Evolutionary conservation across 2,888 invertebrate species (phyloP), one percentile per base, ranked within the genome.

Genomic region (Tubulanus polymorphus): DNA sequence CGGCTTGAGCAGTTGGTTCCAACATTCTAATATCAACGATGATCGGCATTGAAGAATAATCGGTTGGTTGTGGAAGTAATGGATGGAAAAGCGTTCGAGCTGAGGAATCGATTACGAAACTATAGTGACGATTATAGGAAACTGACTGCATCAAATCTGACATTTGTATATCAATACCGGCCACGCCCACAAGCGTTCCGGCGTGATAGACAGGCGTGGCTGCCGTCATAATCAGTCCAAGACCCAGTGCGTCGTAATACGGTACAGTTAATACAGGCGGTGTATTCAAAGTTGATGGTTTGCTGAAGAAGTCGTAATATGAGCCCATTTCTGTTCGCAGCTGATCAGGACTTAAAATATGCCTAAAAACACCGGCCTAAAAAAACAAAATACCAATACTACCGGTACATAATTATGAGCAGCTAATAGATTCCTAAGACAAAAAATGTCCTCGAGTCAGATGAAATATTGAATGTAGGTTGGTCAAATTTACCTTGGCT

Each of bases 281-380:
- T 8, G n/a, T 32, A 23, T 20, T 29, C 20, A 26, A n/a, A n/a
- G 0, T 3, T 29, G 50, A 20, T 3, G 18, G 18, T 25, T 50
- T 32, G 32, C 50, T 50, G n/a, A 50, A 50, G 50, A 50, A 20
- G 29, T 50, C 35, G 30, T 50, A 50, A 5, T 50, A 50, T 6
- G 50, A 29, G 15, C 32, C 50, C 32, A 50, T 29, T 15, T 29
- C 25, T 10, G 25, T 18, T 18, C 50, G 50, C 15, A 50, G 35
- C 20, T 29, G 29, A 25, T 25, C 15, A 1, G 35, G 32, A 50
- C 35, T 29, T 25, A n/a, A 25, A 50, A 50, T 25, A 18, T 25
- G 18, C 8, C 20, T 50, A 35, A 28, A 50, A 18, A 23, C 18
- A 20, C 50, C 50, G n/a, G 3, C 12, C 50, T 50, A 35, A 18